Percentiles rank a stretch among this genome's conserved stretches.
phyloP scores from a whole-genome alignment of 2,113 vertebrate species.

The Todiramphus saurophagus region DNA sequence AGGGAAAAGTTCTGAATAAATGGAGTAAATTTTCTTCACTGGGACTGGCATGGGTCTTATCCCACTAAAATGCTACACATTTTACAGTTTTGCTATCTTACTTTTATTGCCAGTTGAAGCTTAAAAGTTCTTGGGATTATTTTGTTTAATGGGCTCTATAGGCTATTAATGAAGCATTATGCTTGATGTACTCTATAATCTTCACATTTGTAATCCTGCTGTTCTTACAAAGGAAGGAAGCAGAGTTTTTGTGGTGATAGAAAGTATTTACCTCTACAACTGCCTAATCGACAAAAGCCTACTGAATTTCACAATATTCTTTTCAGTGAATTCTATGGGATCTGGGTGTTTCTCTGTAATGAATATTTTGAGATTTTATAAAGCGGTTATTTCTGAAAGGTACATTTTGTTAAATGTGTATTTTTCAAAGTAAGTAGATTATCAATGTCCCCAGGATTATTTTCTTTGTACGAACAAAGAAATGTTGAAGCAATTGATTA shows the following conservation, averaged over 20 bases:
- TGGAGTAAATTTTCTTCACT: not conserved
- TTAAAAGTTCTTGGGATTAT: not conserved
- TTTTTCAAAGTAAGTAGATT: conserved; percentile 10
- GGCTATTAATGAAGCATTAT: not conserved
- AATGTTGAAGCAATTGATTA: not conserved
- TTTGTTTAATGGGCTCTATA: not conserved
- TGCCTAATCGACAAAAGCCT: not conserved
- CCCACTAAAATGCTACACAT: not conserved
- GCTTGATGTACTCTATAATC: not conserved
- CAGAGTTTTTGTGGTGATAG: not conserved
- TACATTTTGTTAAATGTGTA: not conserved
- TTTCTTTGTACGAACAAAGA: not conserved
- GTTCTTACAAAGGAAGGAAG: not conserved
- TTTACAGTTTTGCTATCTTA: not conserved
- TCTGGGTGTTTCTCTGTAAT: not conserved
- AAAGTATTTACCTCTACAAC: not conserved
- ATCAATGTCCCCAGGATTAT: not conserved
- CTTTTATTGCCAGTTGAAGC: not conserved
- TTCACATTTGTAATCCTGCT: not conserved
- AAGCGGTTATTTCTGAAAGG: not conserved
- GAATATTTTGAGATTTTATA: not conserved
- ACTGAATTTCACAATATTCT: not conserved
- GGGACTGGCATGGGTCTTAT: not conserved
- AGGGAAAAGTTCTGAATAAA: not conserved
- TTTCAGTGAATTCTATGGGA: not conserved